Evolutionary conservation across 2,888 invertebrate genomes (phyloP).

Genomic region (Syrphus vitripennis): DNA sequence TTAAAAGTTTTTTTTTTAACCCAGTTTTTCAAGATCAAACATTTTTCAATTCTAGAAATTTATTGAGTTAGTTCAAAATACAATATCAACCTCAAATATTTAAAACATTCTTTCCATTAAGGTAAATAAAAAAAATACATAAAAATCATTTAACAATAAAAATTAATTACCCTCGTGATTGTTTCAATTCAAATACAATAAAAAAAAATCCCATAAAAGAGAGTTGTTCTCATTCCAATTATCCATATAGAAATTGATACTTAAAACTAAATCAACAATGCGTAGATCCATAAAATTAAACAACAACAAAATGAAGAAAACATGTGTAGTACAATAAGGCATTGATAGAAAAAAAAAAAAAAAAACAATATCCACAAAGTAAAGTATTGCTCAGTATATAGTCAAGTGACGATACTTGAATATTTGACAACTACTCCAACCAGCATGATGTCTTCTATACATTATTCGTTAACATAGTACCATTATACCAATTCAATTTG

Average conservation of each 20-base stretch:
- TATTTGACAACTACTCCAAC: constrained; percentile 25
- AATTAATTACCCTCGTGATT: constrained; percentile 23
- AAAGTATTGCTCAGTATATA: not conserved
- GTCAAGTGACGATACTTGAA: not conserved
- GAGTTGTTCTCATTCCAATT: constrained; percentile 25
- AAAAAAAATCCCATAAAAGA: not conserved
- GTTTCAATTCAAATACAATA: constrained; percentile 5
- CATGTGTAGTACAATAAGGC: constrained; percentile 4
- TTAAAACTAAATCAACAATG: constrained; percentile 32
- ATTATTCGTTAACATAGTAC: no score
- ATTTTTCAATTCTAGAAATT: not conserved
- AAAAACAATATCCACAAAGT: not conserved
- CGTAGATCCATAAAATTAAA: constrained; percentile 30
- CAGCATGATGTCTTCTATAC: not conserved
- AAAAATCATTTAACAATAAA: not conserved
- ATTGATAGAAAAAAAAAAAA: not conserved
- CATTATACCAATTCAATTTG: constrained; percentile 17
- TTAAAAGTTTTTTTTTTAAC: no score
- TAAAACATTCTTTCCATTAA: not conserved
- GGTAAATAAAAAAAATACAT: not conserved
- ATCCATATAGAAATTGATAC: constrained; percentile 28
- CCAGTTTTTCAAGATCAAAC: not conserved
- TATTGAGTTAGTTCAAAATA: not conserved
- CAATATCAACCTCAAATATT: not conserved
- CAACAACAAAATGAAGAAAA: not conserved